These are phyloP conservation scores for Heliconius hermathena DNA, from an alignment of 1,140 invertebrate genomes.

Conservation along the genomic window DNA sequence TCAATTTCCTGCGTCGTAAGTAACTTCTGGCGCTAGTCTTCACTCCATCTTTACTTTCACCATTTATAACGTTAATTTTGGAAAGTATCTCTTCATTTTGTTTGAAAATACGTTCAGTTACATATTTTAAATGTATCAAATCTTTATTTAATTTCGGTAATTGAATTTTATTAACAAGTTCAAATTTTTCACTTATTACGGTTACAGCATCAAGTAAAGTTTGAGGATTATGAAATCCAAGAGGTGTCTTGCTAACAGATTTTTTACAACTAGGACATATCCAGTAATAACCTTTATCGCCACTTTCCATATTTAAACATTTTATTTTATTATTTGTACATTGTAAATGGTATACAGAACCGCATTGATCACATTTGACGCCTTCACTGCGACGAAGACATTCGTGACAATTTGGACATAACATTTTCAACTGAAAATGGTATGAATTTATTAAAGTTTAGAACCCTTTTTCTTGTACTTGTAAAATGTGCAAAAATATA, in stretches of 20 bases:
- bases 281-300: conserved; percentile 56
- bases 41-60: conserved; percentile 30
- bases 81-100: conserved; percentile 62
- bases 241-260: conserved; percentile 28
- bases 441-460: background rate
- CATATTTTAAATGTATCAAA: conserved; percentile 52
- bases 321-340: conserved; percentile 44
- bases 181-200: conserved; percentile 59
- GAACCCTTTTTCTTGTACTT: too few species aligned
- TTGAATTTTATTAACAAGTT: conserved; percentile 69
- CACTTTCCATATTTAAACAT: conserved; percentile 42
- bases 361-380: conserved; percentile 53
- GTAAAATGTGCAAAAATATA: too few species aligned
- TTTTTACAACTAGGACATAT: conserved; percentile 59
- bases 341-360: conserved; percentile 51
- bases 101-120: conserved; percentile 52
- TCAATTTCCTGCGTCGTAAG: conserved; percentile 47
- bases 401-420: conserved; percentile 56
- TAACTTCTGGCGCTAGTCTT: conserved; percentile 26
- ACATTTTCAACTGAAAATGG: conserved; percentile 41
- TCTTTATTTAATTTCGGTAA: conserved; percentile 64
- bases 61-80: conserved; percentile 50
- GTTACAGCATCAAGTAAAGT: conserved; percentile 47
- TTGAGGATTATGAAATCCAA: conserved; percentile 16
- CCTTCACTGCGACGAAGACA: conserved; percentile 50